Evolutionary conservation across 2,113 vertebrate genomes (phyloP).

Genomic region (Benitochromis conjunctus): DNA sequence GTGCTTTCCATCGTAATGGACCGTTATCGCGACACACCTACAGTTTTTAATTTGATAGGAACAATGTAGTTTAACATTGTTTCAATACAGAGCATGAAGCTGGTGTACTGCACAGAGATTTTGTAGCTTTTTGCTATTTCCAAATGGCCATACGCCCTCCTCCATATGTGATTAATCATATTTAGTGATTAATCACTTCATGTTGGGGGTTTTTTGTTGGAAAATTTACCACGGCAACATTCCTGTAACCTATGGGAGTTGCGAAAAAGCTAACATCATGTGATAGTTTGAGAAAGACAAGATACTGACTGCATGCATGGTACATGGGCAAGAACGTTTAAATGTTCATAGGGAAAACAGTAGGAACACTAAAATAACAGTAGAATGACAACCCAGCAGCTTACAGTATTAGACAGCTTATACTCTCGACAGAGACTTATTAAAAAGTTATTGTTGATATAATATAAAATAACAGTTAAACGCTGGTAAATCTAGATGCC

Average conservation of each 20-base stretch:
- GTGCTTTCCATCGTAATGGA: neutral
- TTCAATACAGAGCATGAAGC: no score
- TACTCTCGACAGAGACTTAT: neutral
- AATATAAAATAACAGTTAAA: neutral
- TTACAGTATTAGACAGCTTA: neutral
- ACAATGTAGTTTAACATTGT: neutral
- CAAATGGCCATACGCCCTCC: neutral
- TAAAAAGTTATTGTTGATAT: neutral
- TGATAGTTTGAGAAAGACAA: neutral
- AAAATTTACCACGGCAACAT: neutral
- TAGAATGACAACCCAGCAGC: neutral
- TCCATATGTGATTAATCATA: neutral
- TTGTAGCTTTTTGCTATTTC: neutral
- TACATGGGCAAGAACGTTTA: neutral
- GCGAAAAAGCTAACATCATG: neutral
- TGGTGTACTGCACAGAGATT: neutral
- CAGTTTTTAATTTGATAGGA: neutral
- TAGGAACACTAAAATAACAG: neutral
- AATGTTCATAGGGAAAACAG: neutral
- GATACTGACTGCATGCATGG: neutral
- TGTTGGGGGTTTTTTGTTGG: neutral
- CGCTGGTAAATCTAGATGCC: neutral
- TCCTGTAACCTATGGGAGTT: neutral
- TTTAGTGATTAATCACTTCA: neutral
- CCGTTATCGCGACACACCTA: neutral